These are phyloP conservation scores for Hybos culiciformis DNA, from an alignment of 2,888 invertebrate species.

Conservation along the genomic window DNA sequence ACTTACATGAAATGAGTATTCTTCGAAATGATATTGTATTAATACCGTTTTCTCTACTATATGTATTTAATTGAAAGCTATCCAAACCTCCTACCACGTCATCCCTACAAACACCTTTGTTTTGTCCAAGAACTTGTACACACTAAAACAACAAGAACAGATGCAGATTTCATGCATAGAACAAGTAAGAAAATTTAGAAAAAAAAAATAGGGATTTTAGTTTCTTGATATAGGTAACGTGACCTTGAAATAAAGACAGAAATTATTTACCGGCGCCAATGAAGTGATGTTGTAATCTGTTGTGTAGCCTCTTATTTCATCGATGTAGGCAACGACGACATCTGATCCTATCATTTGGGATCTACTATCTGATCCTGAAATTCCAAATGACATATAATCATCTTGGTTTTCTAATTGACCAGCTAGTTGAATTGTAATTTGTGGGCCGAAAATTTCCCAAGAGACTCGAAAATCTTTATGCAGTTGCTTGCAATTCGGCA, in stretches of 20 bases:
- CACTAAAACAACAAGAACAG: conserved; percentile 42
- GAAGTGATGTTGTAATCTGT: conserved; percentile 78
- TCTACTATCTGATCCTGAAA: conserved; percentile 57
- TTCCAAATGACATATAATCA: conserved; percentile 81
- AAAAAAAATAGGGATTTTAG: neutral
- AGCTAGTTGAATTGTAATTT: conserved; percentile 70
- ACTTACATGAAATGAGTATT: conserved; percentile 56
- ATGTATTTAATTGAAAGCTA: conserved; percentile 66
- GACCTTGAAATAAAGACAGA: neutral
- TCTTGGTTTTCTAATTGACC: conserved; percentile 54
- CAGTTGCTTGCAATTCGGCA: conserved; percentile 75
- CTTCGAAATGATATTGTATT: conserved; percentile 68
- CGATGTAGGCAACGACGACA: conserved; percentile 63
- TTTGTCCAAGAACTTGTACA: conserved; percentile 70
- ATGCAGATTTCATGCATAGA: too few relatives aligned
- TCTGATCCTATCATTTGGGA: conserved; percentile 78
- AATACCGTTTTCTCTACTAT: conserved; percentile 57
- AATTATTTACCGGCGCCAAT: conserved; percentile 49
- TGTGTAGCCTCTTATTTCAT: conserved; percentile 57
- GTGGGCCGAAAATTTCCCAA: conserved; percentile 84
- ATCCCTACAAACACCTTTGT: conserved; percentile 78
- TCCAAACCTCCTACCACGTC: conserved; percentile 67
- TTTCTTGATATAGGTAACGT: neutral
- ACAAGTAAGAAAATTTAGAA: neutral
- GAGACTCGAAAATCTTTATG: conserved; percentile 71